Evolutionary conservation across 1,140 invertebrate species (phyloP).

Genomic region (Meteorus sp.): DNA sequence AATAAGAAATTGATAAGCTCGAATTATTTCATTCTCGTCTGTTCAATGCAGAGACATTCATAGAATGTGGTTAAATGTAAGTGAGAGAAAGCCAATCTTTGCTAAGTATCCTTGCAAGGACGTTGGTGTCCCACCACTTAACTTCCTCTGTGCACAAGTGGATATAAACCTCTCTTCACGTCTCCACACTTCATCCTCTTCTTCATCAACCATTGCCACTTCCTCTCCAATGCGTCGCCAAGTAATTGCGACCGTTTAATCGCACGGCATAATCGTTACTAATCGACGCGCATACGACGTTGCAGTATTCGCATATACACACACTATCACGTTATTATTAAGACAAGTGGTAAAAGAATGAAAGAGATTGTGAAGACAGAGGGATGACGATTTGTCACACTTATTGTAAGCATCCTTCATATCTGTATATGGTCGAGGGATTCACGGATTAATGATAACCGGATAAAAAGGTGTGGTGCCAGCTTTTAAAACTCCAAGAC

Average conservation of each 20-base stretch:
- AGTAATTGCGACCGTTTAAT: slow-evolving; percentile 50
- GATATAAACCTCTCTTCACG: neutral
- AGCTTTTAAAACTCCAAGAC: too few relatives aligned
- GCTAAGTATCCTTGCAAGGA: slow-evolving; percentile 55
- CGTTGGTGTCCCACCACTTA: slow-evolving; percentile 24
- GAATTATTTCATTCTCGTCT: neutral
- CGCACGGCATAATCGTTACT: slow-evolving; percentile 51
- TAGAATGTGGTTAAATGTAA: neutral
- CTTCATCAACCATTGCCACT: neutral
- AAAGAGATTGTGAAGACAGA: slow-evolving; percentile 18
- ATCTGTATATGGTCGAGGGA: too few relatives aligned
- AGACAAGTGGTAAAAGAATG: slow-evolving; percentile 39
- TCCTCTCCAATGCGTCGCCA: slow-evolving; percentile 17
- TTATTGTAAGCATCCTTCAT: slow-evolving; percentile 5
- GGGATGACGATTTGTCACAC: slow-evolving; percentile 40
- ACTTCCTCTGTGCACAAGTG: neutral
- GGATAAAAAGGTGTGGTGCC: neutral
- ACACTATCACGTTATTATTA: slow-evolving; percentile 45
- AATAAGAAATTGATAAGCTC: too few relatives aligned
- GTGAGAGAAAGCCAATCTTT: neutral
- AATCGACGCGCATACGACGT: slow-evolving; percentile 49
- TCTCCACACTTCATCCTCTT: neutral
- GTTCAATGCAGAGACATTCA: neutral
- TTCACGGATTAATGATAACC: neutral
- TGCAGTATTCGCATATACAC: slow-evolving; percentile 39